Conservation (phyloP, 2,888 invertebrate species). For the Lycophotia porphyrea region DNA sequence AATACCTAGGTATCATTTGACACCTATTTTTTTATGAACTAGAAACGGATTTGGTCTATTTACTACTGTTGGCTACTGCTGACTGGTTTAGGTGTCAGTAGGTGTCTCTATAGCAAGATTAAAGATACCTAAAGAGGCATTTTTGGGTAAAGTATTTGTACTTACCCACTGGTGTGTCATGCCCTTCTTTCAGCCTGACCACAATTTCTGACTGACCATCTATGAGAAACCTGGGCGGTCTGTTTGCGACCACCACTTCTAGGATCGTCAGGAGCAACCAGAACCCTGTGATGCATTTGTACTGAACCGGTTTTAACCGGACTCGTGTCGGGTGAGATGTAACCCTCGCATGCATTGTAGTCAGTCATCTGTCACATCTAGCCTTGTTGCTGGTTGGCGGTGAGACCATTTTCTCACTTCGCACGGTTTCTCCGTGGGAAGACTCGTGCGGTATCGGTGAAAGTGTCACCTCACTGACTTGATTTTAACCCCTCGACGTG, state of each 20-base stretch:
- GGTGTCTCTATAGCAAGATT: neutral
- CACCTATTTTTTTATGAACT: neutral
- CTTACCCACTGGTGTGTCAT: slow-evolving; percentile 96
- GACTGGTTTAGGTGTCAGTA: neutral
- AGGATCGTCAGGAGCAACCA: slow-evolving; percentile 74
- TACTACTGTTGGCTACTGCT: neutral
- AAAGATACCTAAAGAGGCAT: neutral
- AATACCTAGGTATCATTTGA: slow-evolving; percentile 3
- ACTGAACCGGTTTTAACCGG: slow-evolving; percentile 83
- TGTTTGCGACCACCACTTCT: slow-evolving; percentile 90
- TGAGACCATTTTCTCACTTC: slow-evolving; percentile 86
- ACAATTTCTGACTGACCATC: slow-evolving; percentile 98
- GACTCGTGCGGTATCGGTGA: slow-evolving; percentile 79
- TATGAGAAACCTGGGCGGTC: slow-evolving; percentile 96
- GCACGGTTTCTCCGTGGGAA: slow-evolving; percentile 85
- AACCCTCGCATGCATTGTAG: slow-evolving; percentile 77
- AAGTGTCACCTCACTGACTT: slow-evolving; percentile 83
- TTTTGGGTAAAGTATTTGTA: neutral
- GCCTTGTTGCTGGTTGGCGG: slow-evolving; percentile 74
- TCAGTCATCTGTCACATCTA: slow-evolving; percentile 83
- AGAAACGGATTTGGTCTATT: neutral
- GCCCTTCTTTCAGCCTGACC: slow-evolving; percentile 96
- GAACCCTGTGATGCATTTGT: slow-evolving; percentile 68
- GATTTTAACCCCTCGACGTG: slow-evolving; percentile 80
- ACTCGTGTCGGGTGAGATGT: slow-evolving; percentile 78